Evolutionary conservation across 2,797 vertebrate genomes (phyloP).

Genomic region (Pipistrellus pygmaeus): DNA sequence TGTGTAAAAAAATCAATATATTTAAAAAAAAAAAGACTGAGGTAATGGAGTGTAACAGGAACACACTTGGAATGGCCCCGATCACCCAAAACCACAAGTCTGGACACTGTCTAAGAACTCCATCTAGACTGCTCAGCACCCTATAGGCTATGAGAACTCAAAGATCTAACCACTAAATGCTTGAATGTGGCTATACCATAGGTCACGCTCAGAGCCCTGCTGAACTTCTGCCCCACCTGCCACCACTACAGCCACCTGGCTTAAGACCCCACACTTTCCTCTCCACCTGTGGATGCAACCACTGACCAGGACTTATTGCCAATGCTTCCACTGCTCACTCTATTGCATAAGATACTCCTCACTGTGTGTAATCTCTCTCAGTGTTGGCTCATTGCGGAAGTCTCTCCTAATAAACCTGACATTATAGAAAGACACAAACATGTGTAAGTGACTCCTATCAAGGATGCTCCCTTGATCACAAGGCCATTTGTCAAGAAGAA

Average conservation of each 20-base stretch:
- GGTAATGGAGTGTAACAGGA: not conserved
- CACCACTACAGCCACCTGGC: not conserved
- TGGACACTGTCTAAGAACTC: not conserved
- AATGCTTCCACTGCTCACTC: not conserved
- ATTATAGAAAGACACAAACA: not conserved
- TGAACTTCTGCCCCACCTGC: not conserved
- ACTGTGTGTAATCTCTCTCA: not conserved
- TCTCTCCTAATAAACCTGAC: not conserved
- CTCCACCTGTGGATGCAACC: not conserved
- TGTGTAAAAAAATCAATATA: too few species aligned
- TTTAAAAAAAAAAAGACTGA: not conserved
- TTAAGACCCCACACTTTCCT: not conserved
- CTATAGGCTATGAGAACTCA: not conserved
- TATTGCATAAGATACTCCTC: not conserved
- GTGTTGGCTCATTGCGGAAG: not conserved
- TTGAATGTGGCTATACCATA: not conserved
- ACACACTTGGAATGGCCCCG: not conserved
- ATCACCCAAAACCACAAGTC: not conserved
- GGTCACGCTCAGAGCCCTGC: too few species aligned
- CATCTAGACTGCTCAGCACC: not conserved
- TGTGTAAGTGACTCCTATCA: too few species aligned
- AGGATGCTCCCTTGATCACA: not conserved
- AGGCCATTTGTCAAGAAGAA: not conserved
- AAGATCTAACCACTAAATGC: not conserved
- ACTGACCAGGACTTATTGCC: not conserved